Base-by-base conservation (phyloP, 1,140 invertebrate genomes). In the Zeugodacus cucurbitae region DNA sequence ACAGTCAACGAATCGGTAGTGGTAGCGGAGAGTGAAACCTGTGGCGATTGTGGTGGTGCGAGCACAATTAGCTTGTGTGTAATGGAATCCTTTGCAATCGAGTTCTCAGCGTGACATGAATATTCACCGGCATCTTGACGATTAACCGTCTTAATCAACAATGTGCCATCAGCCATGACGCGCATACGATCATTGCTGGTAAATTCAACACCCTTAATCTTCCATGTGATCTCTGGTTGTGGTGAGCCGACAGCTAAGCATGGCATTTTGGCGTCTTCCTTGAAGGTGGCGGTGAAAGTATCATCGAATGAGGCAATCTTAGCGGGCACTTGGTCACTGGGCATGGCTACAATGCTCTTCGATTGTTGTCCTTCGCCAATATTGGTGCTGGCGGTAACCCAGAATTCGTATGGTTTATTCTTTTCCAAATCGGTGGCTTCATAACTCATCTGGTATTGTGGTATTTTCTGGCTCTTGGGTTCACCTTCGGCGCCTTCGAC, bases 301-400 rank as follows among this genome's bases (percentile, higher is more conserved):
- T 98, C 97, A 93, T 98, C 97, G 93, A 98, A 98, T 0, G 97
- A 98, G 64, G 97, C 97, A 90, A 98, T 98, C 93, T 98, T 98
- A 8, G 97, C 97, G 74, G 98, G 98, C 89, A 98, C 98, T 95
- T 97, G 96, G 89, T 96, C 96, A 89, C 96, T 97, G 34, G 97
- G 97, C 90, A 96, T 96, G 88, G 98, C 95, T 11, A 96, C 96
- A 58, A 98, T 97, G 86, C 96, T 96, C 90, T 97, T 97, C 37
- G 97, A 98, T 62, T 96, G 95, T 94, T 97, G 96, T 59, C 98
- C 98, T 95, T 98, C 98, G 8, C 98, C 98, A 91, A 98, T 98
- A 88, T 97, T 97, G 0, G 98, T 99, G 74, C 97, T 97, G 59
- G 98, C 98, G 20, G 98, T 98, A 0, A 99, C 97, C 97, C 98